These are phyloP conservation scores for Glareola pratincola DNA, from an alignment of 2,113 vertebrate genomes.

Conservation along the genomic window DNA sequence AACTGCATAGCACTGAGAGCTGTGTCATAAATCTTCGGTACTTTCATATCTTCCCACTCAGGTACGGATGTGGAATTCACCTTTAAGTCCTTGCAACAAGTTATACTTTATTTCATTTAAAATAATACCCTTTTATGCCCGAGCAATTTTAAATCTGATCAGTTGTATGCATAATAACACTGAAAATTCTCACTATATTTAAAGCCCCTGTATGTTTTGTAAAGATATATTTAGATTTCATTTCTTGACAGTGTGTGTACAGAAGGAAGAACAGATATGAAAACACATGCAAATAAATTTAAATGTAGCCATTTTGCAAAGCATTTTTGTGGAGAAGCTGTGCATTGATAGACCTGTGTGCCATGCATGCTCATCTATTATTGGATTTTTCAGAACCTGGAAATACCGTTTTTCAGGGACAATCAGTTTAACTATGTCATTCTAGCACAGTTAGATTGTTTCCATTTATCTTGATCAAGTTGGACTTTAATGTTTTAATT, in stretches of 20 bases:
- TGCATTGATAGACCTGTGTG: neutral
- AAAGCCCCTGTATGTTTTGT: neutral
- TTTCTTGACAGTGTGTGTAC: neutral
- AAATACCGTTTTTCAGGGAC: neutral
- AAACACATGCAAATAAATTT: neutral
- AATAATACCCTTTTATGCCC: conserved; percentile 5
- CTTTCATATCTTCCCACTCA: neutral
- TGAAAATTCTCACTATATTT: neutral
- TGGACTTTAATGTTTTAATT: neutral
- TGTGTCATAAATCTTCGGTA: neutral
- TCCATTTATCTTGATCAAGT: neutral
- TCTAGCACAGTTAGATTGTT: neutral
- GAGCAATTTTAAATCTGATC: conserved; percentile 46
- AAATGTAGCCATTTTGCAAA: neutral
- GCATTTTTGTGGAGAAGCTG: neutral
- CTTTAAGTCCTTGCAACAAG: conserved; percentile 38
- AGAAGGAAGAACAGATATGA: neutral
- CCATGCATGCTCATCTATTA: neutral
- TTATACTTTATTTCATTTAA: conserved; percentile 20
- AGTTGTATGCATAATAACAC: neutral
- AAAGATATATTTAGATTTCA: neutral
- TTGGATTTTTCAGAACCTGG: neutral
- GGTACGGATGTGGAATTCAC: conserved; percentile 37
- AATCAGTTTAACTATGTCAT: neutral
- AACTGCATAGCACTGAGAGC: neutral